Base-by-base conservation (phyloP, 2,888 invertebrate genomes). In the Hylaea fasciaria region DNA sequence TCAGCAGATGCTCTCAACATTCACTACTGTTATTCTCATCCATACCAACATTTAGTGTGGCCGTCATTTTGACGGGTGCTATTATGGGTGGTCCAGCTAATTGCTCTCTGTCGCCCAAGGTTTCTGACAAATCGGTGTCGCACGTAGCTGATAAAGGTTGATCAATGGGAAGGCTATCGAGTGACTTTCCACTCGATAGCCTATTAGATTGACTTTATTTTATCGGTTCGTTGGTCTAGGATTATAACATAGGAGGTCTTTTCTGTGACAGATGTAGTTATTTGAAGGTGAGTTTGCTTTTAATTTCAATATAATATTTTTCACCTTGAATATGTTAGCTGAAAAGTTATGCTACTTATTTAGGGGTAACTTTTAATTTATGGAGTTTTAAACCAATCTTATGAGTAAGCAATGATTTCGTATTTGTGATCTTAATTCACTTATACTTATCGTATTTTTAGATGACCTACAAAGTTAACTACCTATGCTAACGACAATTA, bases 1-100 rank as follows among this genome's bases (percentile, higher is more conserved):
- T 22, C 22, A 22, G 2, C 5, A 22, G 5, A 22, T 22, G 5
- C 22, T 22, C 22, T 22, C 2, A 47, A 41, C 5, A 0, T 47
- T 39, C 5, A 32, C 41, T 13, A 44, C 56, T 49, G 56, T 14
- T 10, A 8, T 35, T 12, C 14, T 9, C 39, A 41, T 39, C 29
- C 0, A 49, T 32, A 40, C 17, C 8, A 35, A 41, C 45, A 17
- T 41, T n/a, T 45, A 57, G 64, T 64, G 57, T 61, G 68, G 62
- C 64, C 57, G 62, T 68, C 64, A 64, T 64, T 66, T 62, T 72
- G 70, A 70, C 70, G 67, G 68, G 58, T 62, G 66, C 62, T 60
- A 57, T 59, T 62, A 55, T 64, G 72, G 71, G 72, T 69, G 72
- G 71, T 65, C 71, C 64, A 37, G 51, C 68, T 72, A 70, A 72